These are phyloP conservation scores for Drosophila mojavensis DNA, from an alignment of 1,140 invertebrate species.

Conservation along the genomic window DNA sequence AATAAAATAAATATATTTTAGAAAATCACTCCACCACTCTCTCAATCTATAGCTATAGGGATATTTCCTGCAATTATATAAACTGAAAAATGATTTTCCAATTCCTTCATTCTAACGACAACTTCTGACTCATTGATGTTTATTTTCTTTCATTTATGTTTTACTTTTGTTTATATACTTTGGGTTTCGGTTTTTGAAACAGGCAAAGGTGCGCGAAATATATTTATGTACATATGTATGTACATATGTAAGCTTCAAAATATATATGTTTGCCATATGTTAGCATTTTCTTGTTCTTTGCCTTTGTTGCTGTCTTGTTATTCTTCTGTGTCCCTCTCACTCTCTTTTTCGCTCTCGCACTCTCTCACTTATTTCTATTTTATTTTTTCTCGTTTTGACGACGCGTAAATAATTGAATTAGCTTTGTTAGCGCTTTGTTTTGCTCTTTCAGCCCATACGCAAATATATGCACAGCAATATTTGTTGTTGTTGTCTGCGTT, in stretches of 20 bases:
- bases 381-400: conserved; percentile 45
- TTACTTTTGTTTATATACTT: conserved; percentile 2
- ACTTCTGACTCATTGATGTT: conserved; percentile 12
- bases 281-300: conserved; percentile 19
- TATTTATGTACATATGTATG: conserved; percentile 7
- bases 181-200: background rate
- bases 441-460: conserved; percentile 32
- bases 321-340: no score
- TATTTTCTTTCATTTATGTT: conserved; percentile 1
- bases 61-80: background rate
- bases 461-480: conserved; percentile 20
- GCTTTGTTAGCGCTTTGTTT: conserved; percentile 65
- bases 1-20: background rate
- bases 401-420: conserved; percentile 73
- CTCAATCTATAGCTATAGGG: no score
- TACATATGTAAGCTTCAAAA: background rate
- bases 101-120: background rate
- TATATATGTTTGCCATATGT: conserved; percentile 28
- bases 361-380: background rate
- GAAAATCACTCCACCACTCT: background rate
- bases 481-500: background rate
- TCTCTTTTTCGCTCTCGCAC: background rate
- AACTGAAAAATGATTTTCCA: background rate
- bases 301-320: conserved; percentile 3
- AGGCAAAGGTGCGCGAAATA: no score